Conservation (phyloP, 2,888 invertebrate genomes). For the Chelonus formosanus region DNA sequence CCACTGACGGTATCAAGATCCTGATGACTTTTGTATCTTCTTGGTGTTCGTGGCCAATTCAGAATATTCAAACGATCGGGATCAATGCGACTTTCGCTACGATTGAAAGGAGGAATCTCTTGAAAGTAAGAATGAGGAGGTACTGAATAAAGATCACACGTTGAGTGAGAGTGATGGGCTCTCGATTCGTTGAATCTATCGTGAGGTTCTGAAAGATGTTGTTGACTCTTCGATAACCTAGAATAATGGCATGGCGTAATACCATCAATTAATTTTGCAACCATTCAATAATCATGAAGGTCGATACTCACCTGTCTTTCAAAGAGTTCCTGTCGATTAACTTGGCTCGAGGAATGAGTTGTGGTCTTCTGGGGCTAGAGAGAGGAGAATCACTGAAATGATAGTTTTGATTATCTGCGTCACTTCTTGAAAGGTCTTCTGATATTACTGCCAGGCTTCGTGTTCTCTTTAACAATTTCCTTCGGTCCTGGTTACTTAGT, state of each 20-base stretch:
- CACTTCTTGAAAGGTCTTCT: constrained; percentile 76
- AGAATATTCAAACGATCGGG: constrained; percentile 59
- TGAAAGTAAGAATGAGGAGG: constrained; percentile 52
- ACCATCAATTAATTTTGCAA: background rate
- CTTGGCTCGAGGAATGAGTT: constrained; percentile 82
- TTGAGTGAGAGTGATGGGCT: constrained; percentile 55
- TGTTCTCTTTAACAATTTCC: constrained; percentile 70
- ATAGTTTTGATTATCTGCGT: constrained; percentile 48
- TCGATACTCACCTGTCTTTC: constrained; percentile 71
- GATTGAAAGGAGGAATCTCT: constrained; percentile 49
- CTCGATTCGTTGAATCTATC: constrained; percentile 54
- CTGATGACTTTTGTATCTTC: constrained; percentile 59
- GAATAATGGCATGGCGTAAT: background rate
- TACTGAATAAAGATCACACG: constrained; percentile 57
- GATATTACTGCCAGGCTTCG: constrained; percentile 80
- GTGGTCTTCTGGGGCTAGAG: constrained; percentile 74
- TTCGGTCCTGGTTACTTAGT: constrained; percentile 53
- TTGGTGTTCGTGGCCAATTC: constrained; percentile 58
- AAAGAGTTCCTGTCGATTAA: constrained; percentile 79
- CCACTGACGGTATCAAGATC: constrained; percentile 60
- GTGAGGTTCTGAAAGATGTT: constrained; percentile 59
- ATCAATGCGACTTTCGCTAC: constrained; percentile 43
- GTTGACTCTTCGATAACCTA: constrained; percentile 62
- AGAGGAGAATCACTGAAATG: constrained; percentile 66
- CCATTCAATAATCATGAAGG: background rate